Evolutionary conservation across 2,113 vertebrate species (phyloP), one percentile per base, ranked within the genome.

Genomic region (Mustela lutreola): DNA sequence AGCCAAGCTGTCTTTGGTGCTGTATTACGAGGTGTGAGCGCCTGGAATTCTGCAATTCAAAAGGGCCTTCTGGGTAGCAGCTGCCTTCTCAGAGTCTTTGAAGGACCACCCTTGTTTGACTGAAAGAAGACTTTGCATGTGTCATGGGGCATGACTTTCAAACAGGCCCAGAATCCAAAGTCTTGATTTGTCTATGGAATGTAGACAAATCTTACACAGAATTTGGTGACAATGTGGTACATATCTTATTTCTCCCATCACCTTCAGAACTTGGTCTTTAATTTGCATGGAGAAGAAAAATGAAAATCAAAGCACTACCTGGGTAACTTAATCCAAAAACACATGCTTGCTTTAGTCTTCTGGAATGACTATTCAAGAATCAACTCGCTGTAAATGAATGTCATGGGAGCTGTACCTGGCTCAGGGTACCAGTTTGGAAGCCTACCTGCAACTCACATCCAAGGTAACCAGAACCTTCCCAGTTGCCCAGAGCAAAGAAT

Each of bases 1-100:
- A 98, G 98, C 97, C 97, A 96, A 94, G 88, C 95, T 98, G 97
- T 97, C 98, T 98, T 98, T 95, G 92, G 98, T 98, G 97, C 98
- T 98, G 97, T 97, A 98, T 98, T 98, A 98, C 97, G 98, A 98
- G 97, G 95, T 97, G 97, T 1, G 11, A 98, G 97, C 0, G 58
- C 83, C 89, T 98, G 98, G 96, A 98, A 98, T 98, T 97, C 88
- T 97, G 56, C 80, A 97, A 93, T 78, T 97, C 97, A 42, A 24
- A 98, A 97, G 84, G 97, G 63, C 94, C 97, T 8, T 93, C 75
- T 98, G 98, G 96, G 95, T 97, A 97, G 98, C 98, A 98, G 98
- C 98, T 99, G 98, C 98, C 97, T 98, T 94, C 75, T 7, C 63
- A 7, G 70, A 96, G 97, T 95, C 97, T 97, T 97, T 97, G 98